Evolutionary conservation across 2,888 invertebrate species (phyloP).

Genomic region (Myathropa florea): DNA sequence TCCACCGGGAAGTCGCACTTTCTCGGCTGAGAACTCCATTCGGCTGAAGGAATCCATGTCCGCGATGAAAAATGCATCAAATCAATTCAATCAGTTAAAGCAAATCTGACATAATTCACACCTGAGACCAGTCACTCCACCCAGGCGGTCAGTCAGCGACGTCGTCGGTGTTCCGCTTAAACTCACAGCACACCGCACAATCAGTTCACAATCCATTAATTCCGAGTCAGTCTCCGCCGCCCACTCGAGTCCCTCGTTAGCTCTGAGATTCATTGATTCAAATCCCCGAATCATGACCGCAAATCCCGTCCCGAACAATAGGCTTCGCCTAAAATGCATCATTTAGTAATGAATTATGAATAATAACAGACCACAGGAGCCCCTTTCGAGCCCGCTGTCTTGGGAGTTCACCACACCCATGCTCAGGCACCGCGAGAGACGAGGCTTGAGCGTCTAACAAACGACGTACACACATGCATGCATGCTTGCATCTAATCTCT

Average conservation of each 20-base stretch:
- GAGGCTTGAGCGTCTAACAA: constrained; percentile 35
- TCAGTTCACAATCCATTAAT: constrained; percentile 42
- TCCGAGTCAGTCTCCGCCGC: constrained; percentile 37
- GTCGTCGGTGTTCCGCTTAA: background rate
- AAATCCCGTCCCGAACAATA: constrained; percentile 49
- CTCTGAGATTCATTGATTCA: constrained; percentile 53
- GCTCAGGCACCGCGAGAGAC: constrained; percentile 6
- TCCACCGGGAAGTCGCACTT: background rate
- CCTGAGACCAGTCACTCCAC: background rate
- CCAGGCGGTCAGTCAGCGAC: background rate
- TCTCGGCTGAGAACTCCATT: background rate
- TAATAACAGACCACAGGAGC: constrained; percentile 49
- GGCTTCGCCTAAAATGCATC: constrained; percentile 65
- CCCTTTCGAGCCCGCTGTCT: background rate
- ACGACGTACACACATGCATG: constrained; percentile 66
- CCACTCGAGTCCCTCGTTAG: constrained; percentile 60
- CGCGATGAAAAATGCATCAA: background rate
- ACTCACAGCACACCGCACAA: background rate
- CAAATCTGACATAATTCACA: background rate
- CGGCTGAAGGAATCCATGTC: background rate
- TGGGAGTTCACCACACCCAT: constrained; percentile 63
- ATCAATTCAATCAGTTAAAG: background rate
- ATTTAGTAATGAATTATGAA: constrained; percentile 69
- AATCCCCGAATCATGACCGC: constrained; percentile 47
- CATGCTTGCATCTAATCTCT: constrained; percentile 69